Conservation (phyloP, 2,888 invertebrate species). For the Saturnia pavonia region DNA sequence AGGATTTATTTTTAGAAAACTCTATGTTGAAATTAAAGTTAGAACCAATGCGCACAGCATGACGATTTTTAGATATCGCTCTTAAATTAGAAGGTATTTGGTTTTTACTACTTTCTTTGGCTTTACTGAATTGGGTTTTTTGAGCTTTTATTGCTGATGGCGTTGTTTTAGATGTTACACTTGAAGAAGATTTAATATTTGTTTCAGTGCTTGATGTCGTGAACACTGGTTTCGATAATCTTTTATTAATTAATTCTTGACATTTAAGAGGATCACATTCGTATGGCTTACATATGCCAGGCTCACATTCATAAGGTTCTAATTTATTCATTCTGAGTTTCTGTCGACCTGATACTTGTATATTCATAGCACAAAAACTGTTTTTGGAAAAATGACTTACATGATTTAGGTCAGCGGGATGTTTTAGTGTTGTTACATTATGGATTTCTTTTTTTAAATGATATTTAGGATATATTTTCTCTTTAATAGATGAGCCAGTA, state of each 20-base stretch:
- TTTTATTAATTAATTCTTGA: constrained; percentile 38
- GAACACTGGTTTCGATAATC: constrained; percentile 20
- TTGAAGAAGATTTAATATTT: constrained; percentile 22
- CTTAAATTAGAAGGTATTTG: not conserved
- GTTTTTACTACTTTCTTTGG: not conserved
- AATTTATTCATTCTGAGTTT: constrained; percentile 23
- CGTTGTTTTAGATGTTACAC: constrained; percentile 24
- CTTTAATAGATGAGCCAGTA: not conserved
- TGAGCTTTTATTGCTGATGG: constrained; percentile 21
- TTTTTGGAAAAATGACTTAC: constrained; percentile 21
- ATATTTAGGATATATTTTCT: not conserved
- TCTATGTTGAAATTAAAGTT: constrained; percentile 35
- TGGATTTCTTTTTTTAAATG: not conserved
- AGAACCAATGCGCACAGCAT: constrained; percentile 33
- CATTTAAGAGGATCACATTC: constrained; percentile 45
- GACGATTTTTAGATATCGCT: not conserved
- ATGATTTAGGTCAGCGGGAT: constrained; percentile 4
- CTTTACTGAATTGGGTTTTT: constrained; percentile 14
- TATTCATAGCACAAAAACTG: constrained; percentile 28
- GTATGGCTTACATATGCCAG: constrained; percentile 42
- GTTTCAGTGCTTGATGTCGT: not conserved
- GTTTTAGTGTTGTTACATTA: not conserved
- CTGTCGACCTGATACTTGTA: constrained; percentile 23
- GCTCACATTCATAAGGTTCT: constrained; percentile 48
- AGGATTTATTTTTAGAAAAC: constrained; percentile 30